phyloP scores from a whole-genome alignment of 2,113 vertebrate species.

The Phalacrocorax pelagicus region DNA sequence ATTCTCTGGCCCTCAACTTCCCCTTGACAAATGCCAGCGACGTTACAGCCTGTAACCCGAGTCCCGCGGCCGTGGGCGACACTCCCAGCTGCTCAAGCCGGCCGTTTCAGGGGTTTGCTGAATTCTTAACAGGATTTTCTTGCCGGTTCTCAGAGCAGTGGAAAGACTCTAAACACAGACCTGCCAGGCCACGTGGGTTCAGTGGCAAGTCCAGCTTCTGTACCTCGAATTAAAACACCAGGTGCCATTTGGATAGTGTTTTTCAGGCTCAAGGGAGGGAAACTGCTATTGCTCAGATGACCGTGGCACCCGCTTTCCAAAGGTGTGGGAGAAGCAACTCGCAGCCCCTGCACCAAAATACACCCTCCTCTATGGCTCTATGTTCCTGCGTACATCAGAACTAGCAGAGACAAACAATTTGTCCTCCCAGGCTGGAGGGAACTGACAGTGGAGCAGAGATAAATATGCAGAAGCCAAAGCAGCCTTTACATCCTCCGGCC shows the following conservation, averaged over 20 bases:
- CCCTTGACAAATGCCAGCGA: not conserved
- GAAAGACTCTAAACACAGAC: not conserved
- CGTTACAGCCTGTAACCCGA: not conserved
- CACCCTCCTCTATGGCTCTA: rapidly evolving
- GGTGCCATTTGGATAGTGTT: not conserved
- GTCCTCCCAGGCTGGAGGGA: not conserved
- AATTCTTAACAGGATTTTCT: not conserved
- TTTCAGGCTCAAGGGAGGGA: not conserved
- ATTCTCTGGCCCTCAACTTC: not conserved
- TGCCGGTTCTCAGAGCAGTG: not conserved
- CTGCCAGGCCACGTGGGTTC: not conserved
- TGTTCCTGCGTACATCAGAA: not conserved
- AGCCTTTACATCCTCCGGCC: not conserved
- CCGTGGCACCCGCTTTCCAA: not conserved
- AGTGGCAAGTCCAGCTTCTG: not conserved
- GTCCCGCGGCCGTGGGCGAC: not conserved
- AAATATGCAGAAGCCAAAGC: not conserved
- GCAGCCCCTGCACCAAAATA: not conserved
- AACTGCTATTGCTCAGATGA: not conserved
- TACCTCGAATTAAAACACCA: not conserved
- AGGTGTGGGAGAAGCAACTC: not conserved
- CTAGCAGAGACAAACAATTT: not conserved
- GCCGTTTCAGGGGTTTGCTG: not conserved
- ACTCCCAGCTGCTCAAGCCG: not conserved
- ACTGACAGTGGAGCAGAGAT: not conserved